These are phyloP conservation scores for Galago senegalensis DNA, from an alignment of 2,797 vertebrate species.

Conservation along the genomic window DNA sequence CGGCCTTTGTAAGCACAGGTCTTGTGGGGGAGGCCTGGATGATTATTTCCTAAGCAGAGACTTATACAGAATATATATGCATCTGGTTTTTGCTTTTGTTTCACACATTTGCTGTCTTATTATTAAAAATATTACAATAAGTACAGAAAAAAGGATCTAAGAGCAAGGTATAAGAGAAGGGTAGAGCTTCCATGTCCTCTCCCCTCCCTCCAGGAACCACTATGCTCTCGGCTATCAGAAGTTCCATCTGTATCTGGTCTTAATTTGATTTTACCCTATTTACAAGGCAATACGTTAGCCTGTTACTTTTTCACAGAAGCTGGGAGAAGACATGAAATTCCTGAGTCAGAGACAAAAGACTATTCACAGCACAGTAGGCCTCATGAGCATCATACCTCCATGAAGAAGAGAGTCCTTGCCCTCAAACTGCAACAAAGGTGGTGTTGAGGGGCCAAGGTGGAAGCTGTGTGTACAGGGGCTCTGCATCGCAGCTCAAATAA, in stretches of 20 bases:
- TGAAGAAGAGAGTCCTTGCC: neutral
- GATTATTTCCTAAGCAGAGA: neutral
- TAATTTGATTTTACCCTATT: neutral
- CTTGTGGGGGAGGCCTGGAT: neutral
- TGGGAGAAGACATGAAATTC: neutral
- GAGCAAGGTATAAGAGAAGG: neutral
- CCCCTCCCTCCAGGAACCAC: neutral
- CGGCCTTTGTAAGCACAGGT: neutral
- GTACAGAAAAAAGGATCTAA: neutral
- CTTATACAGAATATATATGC: neutral
- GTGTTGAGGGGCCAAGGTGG: rapidly evolving
- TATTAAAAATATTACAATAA: neutral
- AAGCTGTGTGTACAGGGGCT: neutral
- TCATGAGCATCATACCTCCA: neutral
- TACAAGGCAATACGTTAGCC: neutral
- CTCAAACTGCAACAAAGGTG: neutral
- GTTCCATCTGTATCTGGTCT: neutral
- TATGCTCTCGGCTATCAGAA: neutral
- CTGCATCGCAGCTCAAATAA: neutral
- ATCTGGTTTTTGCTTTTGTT: neutral
- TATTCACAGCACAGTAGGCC: neutral
- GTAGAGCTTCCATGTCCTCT: neutral
- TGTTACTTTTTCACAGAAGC: conserved; percentile 2
- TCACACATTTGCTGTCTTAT: neutral
- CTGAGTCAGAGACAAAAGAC: neutral